Evolutionary conservation across 35 echinoderm and acorn worm genomes (phyloP).

Genomic region (Patiria miniata): DNA sequence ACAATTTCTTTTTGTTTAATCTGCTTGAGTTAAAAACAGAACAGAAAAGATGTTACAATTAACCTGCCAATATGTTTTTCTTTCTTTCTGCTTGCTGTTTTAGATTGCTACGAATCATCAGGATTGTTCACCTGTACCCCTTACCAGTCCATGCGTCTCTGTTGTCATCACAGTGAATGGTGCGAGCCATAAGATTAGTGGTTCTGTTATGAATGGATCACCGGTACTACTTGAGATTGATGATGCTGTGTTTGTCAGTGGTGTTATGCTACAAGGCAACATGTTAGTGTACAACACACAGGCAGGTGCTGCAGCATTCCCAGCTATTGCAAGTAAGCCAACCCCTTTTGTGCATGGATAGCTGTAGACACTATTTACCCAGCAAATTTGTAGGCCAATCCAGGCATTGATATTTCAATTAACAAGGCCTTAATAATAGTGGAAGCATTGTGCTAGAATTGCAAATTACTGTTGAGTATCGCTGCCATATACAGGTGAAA

Average conservation of each 20-base stretch:
- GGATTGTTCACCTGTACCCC: constrained; percentile 39
- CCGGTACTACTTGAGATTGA: constrained; percentile 81
- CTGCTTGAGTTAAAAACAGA: neutral
- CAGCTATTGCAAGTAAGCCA: constrained; percentile 37
- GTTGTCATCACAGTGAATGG: constrained; percentile 49
- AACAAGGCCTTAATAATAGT: too few species aligned
- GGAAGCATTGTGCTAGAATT: too few species aligned
- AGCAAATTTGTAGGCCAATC: neutral
- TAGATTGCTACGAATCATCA: constrained; percentile 41
- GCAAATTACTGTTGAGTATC: too few species aligned
- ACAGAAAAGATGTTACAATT: too few species aligned
- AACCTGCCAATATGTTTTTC: too few species aligned
- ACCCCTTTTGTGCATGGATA: neutral
- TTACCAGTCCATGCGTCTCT: constrained; percentile 38
- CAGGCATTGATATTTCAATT: too few species aligned
- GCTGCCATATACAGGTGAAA: too few species aligned
- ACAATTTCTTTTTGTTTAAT: neutral
- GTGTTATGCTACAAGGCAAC: constrained; percentile 68
- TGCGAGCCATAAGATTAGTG: constrained; percentile 56
- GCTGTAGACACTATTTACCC: neutral
- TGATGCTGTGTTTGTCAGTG: constrained; percentile 71
- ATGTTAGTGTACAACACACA: constrained; percentile 61
- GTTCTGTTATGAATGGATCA: constrained; percentile 56
- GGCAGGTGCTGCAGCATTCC: constrained; percentile 20
- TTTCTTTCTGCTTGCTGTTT: neutral